These are phyloP conservation scores for Tetramorium bicarinatum DNA, from an alignment of 2,888 invertebrate species.

Conservation along the genomic window DNA sequence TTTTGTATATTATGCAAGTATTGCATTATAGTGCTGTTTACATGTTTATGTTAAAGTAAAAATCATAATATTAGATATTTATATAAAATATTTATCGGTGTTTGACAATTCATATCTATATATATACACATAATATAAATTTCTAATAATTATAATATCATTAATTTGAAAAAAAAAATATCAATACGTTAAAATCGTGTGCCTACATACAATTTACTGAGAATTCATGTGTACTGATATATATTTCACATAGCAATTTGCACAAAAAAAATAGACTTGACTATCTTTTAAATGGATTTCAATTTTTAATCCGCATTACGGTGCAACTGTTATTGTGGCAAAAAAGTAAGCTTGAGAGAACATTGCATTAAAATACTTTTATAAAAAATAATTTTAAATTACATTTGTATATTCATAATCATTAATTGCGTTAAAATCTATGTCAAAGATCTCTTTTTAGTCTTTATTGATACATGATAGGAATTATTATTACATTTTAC, in stretches of 20 bases:
- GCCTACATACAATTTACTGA: not conserved
- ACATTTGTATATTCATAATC: not conserved
- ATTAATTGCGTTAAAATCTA: not conserved
- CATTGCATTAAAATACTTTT: not conserved
- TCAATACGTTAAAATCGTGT: not conserved
- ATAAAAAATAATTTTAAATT: not conserved
- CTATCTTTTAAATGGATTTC: conserved; percentile 5
- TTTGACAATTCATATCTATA: not conserved
- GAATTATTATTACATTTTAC: not conserved
- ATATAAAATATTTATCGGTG: not conserved
- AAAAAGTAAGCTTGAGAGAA: not conserved
- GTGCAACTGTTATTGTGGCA: not conserved
- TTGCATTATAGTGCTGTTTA: not conserved
- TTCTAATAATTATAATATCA: not conserved
- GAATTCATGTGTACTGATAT: not conserved
- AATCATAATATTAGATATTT: not conserved
- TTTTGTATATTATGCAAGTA: not conserved
- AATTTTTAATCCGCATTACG: not conserved
- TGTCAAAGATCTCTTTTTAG: not conserved
- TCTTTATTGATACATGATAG: not conserved
- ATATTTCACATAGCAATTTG: not conserved
- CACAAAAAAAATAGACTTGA: not conserved
- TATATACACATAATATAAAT: not conserved
- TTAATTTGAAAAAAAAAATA: not conserved
- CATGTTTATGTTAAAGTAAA: not conserved